Conservation (phyloP, 2,797 vertebrate species). For the Diceros bicornis region DNA sequence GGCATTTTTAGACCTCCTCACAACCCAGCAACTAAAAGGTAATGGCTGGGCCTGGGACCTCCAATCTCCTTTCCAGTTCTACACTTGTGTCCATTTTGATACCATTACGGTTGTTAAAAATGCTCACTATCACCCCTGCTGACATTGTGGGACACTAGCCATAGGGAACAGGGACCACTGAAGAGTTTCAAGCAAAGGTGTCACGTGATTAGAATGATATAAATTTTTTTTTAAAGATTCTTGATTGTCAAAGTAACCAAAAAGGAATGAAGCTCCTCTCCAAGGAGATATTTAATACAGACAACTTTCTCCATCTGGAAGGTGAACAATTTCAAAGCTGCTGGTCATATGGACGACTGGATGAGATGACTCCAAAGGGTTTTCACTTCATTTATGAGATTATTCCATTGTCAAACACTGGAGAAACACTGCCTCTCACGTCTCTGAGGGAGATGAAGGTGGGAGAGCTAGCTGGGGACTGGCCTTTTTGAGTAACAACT, state of each 20-base stretch:
- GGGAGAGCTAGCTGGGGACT: not conserved
- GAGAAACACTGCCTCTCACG: not conserved
- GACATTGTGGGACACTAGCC: not conserved
- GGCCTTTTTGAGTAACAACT: not conserved
- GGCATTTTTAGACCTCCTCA: not conserved
- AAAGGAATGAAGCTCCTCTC: slow-evolving; percentile 5
- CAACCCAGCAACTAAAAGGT: not conserved
- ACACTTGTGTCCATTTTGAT: not conserved
- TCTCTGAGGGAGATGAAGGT: not conserved
- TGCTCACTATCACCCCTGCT: not conserved
- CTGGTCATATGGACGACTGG: not conserved
- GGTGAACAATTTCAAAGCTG: not conserved
- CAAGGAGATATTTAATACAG: not conserved
- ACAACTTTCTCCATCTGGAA: not conserved
- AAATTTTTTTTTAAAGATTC: not conserved
- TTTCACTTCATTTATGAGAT: not conserved
- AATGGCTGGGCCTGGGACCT: not conserved
- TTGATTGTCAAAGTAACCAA: not conserved
- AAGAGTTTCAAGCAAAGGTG: slow-evolving; percentile 30
- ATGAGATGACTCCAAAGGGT: not conserved
- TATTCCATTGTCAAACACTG: not conserved
- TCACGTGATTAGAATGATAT: not conserved
- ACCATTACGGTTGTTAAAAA: not conserved
- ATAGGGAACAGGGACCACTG: not conserved
- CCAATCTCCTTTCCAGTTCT: not conserved